Conservation (phyloP, 2,888 invertebrate genomes). For the Tachina lurida region DNA sequence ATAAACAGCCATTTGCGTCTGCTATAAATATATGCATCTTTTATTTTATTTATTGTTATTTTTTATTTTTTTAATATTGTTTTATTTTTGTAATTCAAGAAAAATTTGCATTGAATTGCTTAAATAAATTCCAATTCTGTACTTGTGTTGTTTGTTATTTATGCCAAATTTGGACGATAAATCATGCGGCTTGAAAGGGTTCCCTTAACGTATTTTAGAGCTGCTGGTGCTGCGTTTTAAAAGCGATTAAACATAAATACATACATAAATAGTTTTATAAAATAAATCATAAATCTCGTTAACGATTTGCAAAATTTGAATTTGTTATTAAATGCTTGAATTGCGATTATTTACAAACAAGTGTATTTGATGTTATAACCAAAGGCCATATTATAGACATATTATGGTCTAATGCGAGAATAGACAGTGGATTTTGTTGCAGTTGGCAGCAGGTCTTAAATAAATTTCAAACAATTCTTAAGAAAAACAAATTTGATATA, state of each 20-base stretch:
- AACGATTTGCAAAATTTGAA: constrained; percentile 71
- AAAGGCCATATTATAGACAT: constrained; percentile 54
- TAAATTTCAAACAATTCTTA: too few relatives aligned
- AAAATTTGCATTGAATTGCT: constrained; percentile 63
- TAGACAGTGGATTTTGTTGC: background rate
- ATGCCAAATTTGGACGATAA: constrained; percentile 67
- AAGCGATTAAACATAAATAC: constrained; percentile 39
- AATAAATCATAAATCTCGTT: constrained; percentile 72
- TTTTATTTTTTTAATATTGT: background rate
- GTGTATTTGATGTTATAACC: constrained; percentile 65
- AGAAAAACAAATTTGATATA: too few relatives aligned
- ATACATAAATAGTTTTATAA: constrained; percentile 60
- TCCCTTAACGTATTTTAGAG: constrained; percentile 37
- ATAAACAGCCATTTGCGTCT: constrained; percentile 31
- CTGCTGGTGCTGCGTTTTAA: constrained; percentile 4
- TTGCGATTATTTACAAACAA: constrained; percentile 68
- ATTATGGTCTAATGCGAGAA: constrained; percentile 43
- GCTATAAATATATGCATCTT: background rate
- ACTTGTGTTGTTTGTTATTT: constrained; percentile 42
- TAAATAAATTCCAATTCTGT: constrained; percentile 55
- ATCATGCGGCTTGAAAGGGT: constrained; percentile 62
- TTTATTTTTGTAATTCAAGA: constrained; percentile 14
- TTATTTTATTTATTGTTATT: constrained; percentile 6
- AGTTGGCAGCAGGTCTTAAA: background rate
- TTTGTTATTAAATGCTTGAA: constrained; percentile 71